Evolutionary conservation across 2,797 vertebrate species (phyloP), one percentile per base, ranked within the genome.

Genomic region (Ceryle rudis): DNA sequence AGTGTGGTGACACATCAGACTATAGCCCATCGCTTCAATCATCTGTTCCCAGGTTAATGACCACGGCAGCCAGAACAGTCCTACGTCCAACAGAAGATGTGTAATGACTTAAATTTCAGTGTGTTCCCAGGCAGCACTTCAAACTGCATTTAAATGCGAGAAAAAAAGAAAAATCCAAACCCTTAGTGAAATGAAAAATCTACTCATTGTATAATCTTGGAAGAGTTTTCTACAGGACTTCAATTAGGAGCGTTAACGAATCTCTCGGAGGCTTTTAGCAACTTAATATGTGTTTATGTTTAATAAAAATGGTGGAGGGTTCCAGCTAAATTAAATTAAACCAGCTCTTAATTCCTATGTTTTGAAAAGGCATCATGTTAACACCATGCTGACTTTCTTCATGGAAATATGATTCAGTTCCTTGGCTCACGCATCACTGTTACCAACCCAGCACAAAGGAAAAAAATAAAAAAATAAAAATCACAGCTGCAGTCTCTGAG

Each of bases 271-370:
- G 91, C 83, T 93, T 95, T 94, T 95, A 95, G 92, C 67, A 93
- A 92, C 74, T 94, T 93, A 90, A 35, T 0, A 6, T 65, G 60
- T 94, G 94, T 95, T 96, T 96, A 93, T 82, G 47, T 92, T 95
- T 86, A 97, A 96, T 92, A 89, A 93, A 95, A 95, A 84, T 61
- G 39, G 88, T 81, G 33, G 61, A 86, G 25, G 47, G 74, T 82
- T 96, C 93, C 90, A 95, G 90, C 61, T 74, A 95, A 96, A 95
- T 92, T 89, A 90, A 97, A 93, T 96, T 87, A 95, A 96, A 93
- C 92, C 82, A 89, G 74, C 39, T 92, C 83, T 93, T 93, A 96
- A 95, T 92, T 86, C 91, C 64, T 65, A 5, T 95, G 81, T 97
- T 97, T 95, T 95, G 86, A 96, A 94, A 95, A 96, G 90, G 57